phyloP scores from a whole-genome alignment of 2,888 invertebrate species.

The Cantharis rufa region DNA sequence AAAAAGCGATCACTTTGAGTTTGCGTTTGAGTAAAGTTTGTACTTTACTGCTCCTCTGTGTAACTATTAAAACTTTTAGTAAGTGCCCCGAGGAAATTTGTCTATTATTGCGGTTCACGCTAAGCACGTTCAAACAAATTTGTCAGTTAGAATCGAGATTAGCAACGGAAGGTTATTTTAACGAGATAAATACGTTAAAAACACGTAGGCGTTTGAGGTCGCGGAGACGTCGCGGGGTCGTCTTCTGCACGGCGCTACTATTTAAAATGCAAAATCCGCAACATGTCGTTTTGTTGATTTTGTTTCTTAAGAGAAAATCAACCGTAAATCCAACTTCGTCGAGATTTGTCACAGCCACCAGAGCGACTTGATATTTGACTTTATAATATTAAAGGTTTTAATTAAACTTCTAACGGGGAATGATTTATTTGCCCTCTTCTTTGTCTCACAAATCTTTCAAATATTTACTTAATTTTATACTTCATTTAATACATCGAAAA shows the following conservation, averaged over 20 bases:
- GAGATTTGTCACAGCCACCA: constrained; percentile 17
- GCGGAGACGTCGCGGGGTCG: not conserved
- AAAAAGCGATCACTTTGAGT: not conserved
- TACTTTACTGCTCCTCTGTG: not conserved
- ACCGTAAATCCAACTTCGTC: constrained; percentile 10
- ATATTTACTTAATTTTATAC: not conserved
- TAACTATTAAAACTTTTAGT: not conserved
- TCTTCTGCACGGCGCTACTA: too few relatives aligned
- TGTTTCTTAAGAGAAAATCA: constrained; percentile 8
- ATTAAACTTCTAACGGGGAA: constrained; percentile 6
- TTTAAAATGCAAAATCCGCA: not conserved
- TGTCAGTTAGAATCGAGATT: not conserved
- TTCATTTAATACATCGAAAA: not conserved
- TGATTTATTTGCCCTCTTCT: constrained; percentile 1
- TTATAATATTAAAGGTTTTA: constrained; percentile 8
- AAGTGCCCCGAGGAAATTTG: not conserved
- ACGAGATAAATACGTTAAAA: not conserved
- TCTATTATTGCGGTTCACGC: not conserved
- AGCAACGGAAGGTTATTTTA: not conserved
- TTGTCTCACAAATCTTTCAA: not conserved
- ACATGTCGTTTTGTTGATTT: not conserved
- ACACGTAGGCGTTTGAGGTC: not conserved
- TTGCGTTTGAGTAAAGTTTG: not conserved
- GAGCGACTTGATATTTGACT: constrained; percentile 18
- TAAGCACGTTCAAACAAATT: not conserved